These are phyloP conservation scores for Parnassius mnemosyne DNA, from an alignment of 2,888 invertebrate species.

Conservation along the genomic window DNA sequence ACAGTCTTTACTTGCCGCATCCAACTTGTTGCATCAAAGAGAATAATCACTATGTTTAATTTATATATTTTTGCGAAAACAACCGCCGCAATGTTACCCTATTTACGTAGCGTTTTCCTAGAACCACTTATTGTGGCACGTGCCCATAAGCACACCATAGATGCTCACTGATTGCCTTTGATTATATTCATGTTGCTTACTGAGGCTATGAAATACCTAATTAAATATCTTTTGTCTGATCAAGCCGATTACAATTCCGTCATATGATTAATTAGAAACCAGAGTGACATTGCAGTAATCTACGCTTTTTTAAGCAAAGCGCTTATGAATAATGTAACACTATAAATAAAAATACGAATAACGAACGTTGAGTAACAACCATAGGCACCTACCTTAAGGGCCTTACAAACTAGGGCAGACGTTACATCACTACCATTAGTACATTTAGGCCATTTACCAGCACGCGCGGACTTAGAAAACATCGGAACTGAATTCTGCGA, in stretches of 20 bases:
- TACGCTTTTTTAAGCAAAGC: too few species aligned
- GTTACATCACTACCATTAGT: constrained; percentile 12
- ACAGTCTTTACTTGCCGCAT: too few species aligned
- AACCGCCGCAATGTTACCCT: constrained; percentile 32
- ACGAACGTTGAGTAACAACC: neutral
- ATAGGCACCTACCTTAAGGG: neutral
- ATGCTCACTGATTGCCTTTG: constrained; percentile 22
- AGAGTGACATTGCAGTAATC: too few species aligned
- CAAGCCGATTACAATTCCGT: constrained; percentile 14
- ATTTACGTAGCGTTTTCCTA: constrained; percentile 40
- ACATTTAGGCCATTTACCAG: constrained; percentile 22
- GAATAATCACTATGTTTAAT: constrained; percentile 10
- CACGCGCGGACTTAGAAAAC: constrained; percentile 32
- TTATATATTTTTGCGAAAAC: constrained; percentile 36
- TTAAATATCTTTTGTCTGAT: constrained; percentile 22
- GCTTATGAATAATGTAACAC: too few species aligned
- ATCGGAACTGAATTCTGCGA: constrained; percentile 47
- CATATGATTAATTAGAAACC: neutral
- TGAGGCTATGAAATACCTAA: constrained; percentile 22
- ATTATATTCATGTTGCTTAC: too few species aligned
- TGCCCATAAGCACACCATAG: constrained; percentile 39
- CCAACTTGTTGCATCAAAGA: too few species aligned
- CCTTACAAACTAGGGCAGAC: constrained; percentile 3
- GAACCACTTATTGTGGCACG: constrained; percentile 42
- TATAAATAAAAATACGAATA: too few species aligned